Conservation (phyloP, 2,888 invertebrate genomes). For the Cephus rjabovi region DNA sequence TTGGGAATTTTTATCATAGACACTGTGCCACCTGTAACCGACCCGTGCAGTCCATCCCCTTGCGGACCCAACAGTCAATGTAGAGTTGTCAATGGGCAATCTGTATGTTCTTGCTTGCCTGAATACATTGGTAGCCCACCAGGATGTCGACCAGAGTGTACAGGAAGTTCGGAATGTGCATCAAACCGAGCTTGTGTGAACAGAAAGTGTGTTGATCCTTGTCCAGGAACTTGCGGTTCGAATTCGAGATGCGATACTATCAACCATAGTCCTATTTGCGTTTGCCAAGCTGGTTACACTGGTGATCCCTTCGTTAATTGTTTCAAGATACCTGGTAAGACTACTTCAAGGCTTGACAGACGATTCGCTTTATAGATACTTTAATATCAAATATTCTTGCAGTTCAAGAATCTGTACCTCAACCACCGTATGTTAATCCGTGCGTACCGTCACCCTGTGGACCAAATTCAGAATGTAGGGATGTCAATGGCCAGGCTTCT, state of each 20-base stretch:
- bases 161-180: constrained; percentile 55
- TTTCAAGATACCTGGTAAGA: constrained; percentile 41
- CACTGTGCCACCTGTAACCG: constrained; percentile 70
- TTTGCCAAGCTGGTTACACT: constrained; percentile 52
- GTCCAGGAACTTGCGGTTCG: constrained; percentile 52
- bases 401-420: constrained; percentile 46
- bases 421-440: constrained; percentile 66
- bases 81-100: constrained; percentile 60
- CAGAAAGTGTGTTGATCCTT: constrained; percentile 57
- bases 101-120: constrained; percentile 70
- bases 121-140: constrained; percentile 72
- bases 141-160: constrained; percentile 60
- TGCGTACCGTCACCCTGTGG: constrained; percentile 76
- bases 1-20: constrained; percentile 40
- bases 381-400: constrained; percentile 4
- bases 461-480: constrained; percentile 64
- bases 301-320: constrained; percentile 64
- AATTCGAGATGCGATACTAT: constrained; percentile 54
- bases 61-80: constrained; percentile 75
- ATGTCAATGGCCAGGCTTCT: constrained; percentile 58
- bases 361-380: background rate
- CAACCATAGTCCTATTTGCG: constrained; percentile 57
- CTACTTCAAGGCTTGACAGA: background rate
- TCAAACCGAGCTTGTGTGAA: constrained; percentile 55
- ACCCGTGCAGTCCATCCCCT: constrained; percentile 62